Evolutionary conservation across 2,113 vertebrate genomes (phyloP), one percentile per base, ranked within the genome.

Genomic region (Saccopteryx leptura): DNA sequence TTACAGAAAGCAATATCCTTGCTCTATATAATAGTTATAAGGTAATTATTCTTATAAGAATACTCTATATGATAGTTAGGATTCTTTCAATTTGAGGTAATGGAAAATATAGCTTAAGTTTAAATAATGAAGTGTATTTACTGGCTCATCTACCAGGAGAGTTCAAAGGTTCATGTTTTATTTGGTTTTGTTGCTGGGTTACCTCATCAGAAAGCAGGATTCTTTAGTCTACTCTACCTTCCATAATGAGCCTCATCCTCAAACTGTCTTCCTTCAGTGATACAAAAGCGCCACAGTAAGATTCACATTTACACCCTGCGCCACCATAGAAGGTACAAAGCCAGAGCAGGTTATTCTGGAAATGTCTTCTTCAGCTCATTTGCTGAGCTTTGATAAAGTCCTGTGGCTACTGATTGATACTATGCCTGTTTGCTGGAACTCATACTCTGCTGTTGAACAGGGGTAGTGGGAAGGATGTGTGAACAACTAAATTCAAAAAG

Each of bases 101-200:
- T 89, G 87, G 72, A 74, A 89, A 94, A 60, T 60, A 17, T 79
- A 71, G 74, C 24, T 84, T 12, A 50, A 66, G 52, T 75, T 69
- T 58, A 48, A 82, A 68, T 74, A 90, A 54, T 87, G 17, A 81
- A 68, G 11, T 23, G 31, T 15, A 63, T 86, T 90, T 75, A 58
- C 60, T 52, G 50, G 19, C 24, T 52, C 31, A 52, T 48, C 50
- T 81, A 46, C 3, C 58, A 56, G 31, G 17, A 48, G 63, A 90
- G 72, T 65, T 63, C 33, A 90, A 85, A 93, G 58, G 39, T 54
- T 93, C 31, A 4, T 31, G 13, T n/a, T 68, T 90, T 85, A 14
- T 80, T 93, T 80, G 31, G 84, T 46, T 72, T 66, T 60, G 33
- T 72, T 60, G 14, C 66, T 74, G 69, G 46, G 14, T 23, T 56